Percentiles rank a stretch among this genome's conserved stretches.
These are phyloP conservation scores for Rhagologus leucostigma DNA, from an alignment of 2,113 vertebrate genomes.

Conservation along the genomic window DNA sequence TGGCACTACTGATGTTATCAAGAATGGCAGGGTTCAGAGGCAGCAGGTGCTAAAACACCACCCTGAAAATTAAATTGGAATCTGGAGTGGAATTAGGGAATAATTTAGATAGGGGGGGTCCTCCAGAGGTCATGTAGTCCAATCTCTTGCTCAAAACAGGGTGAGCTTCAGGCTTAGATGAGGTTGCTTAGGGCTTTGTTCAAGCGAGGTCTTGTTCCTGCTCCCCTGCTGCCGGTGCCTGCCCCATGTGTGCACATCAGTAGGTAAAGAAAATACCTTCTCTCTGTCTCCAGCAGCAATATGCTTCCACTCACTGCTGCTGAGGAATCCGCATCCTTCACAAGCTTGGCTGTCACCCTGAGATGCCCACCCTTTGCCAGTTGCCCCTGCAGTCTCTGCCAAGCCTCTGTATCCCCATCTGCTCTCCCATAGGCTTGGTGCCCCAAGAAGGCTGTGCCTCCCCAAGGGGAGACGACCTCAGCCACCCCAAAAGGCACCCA, in stretches of 20 bases:
- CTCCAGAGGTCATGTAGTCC: not conserved
- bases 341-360: accelerated
- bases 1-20: not conserved
- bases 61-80: not conserved
- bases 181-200: not conserved
- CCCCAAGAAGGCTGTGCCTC: not conserved
- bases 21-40: not conserved
- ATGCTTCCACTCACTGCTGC: not conserved
- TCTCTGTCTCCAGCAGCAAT: not conserved
- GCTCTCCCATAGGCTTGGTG: not conserved
- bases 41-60: not conserved
- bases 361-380: not conserved
- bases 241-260: accelerated
- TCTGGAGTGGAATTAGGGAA: not conserved
- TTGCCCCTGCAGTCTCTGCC: not conserved
- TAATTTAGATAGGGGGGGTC: not conserved
- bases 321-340: not conserved
- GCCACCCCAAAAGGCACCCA: accelerated
- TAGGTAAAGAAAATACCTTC: not conserved
- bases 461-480: accelerated
- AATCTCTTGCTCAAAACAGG: not conserved
- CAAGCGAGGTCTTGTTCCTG: not conserved
- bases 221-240: not conserved
- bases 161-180: not conserved
- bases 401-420: not conserved